Evolutionary conservation across 2,888 invertebrate species (phyloP).

Genomic region (Eupithecia tripunctaria): DNA sequence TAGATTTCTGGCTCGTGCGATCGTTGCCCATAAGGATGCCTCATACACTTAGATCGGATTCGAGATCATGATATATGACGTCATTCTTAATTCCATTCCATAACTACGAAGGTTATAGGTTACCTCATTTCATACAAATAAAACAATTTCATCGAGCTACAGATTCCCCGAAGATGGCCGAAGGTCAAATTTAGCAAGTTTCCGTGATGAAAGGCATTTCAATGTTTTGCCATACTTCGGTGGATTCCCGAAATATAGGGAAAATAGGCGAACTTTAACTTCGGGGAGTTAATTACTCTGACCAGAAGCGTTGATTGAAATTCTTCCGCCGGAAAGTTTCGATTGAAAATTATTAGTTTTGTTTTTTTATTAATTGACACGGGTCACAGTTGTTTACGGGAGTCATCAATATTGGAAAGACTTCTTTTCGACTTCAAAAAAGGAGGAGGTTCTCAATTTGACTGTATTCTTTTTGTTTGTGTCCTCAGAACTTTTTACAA

Average conservation of each 20-base stretch:
- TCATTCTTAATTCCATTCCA: too few relatives aligned
- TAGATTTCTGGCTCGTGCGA: too few relatives aligned
- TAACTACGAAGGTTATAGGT: too few relatives aligned
- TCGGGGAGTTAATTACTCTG: constrained; percentile 36
- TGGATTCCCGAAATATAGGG: constrained; percentile 6
- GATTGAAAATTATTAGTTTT: constrained; percentile 43
- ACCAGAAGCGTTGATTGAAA: constrained; percentile 57
- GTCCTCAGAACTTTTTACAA: too few relatives aligned
- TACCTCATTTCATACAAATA: background rate
- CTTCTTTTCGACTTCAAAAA: too few relatives aligned
- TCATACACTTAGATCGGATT: too few relatives aligned
- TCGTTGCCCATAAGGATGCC: too few relatives aligned
- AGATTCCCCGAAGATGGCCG: background rate
- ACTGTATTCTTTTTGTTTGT: too few relatives aligned
- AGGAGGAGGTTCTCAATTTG: too few relatives aligned
- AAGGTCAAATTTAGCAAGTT: constrained; percentile 3
- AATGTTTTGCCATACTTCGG: constrained; percentile 10
- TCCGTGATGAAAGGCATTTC: background rate
- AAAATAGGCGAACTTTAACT: constrained; percentile 20
- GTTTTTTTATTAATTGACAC: constrained; percentile 41
- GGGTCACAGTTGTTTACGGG: constrained; percentile 14
- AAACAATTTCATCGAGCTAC: background rate
- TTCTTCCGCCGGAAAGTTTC: constrained; percentile 54
- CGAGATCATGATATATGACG: too few relatives aligned
- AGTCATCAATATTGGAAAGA: constrained; percentile 18